phyloP scores from a whole-genome alignment of 2,888 invertebrate species.

The Aelia acuminata region DNA sequence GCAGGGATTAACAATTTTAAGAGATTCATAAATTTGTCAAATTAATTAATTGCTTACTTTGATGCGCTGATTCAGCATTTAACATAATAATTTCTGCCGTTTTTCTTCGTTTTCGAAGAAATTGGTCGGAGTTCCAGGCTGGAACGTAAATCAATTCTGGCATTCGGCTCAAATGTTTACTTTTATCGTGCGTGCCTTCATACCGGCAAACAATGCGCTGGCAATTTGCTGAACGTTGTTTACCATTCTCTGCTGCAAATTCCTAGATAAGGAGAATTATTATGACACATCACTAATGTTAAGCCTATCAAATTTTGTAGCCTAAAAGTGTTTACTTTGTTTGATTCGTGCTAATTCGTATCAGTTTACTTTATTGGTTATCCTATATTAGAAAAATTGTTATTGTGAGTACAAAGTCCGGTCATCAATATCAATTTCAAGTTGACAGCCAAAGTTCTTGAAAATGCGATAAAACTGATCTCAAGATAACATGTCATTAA shows the following conservation, averaged over 20 bases:
- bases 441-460: slow-evolving; percentile 7
- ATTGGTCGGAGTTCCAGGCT: no score
- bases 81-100: no score
- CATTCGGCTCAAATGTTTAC: not conserved
- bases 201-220: not conserved
- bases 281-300: not conserved
- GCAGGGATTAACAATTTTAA: no score
- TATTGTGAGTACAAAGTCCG: not conserved
- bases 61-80: no score
- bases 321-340: not conserved
- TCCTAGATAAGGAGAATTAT: not conserved
- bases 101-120: no score
- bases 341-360: not conserved
- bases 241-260: not conserved
- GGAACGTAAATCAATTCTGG: not conserved
- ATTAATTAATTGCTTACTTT: no score
- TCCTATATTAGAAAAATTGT: not conserved
- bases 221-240: not conserved
- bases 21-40: no score
- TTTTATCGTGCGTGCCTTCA: not conserved
- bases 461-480: not conserved
- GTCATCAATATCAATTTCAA: not conserved
- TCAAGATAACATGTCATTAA: not conserved
- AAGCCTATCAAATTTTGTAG: no score
- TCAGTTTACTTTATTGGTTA: not conserved